Evolutionary conservation across 1,140 invertebrate species (phyloP).

Genomic region (Drosophila simulans): DNA sequence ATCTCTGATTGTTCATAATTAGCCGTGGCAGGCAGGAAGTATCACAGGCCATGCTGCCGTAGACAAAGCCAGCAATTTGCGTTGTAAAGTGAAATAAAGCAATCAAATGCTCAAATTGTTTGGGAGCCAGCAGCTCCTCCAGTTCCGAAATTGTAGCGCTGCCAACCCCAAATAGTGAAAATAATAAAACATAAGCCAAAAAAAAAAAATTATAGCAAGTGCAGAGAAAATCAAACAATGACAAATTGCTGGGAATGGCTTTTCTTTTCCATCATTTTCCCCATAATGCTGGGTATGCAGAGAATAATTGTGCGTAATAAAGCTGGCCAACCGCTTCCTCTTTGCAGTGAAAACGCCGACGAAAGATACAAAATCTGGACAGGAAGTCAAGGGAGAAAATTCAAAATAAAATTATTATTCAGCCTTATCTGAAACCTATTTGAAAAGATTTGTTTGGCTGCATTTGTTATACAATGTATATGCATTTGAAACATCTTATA

Average conservation of each 20-base stretch:
- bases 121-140: conserved; percentile 39
- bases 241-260: conserved; percentile 52
- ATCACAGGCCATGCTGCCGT: conserved; percentile 36
- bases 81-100: conserved; percentile 54
- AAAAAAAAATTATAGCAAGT: conserved; percentile 13
- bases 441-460: neutral
- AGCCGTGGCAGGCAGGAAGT: conserved; percentile 61
- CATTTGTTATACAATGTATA: conserved; percentile 5
- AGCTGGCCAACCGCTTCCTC: conserved; percentile 34
- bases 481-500: conserved; percentile 1
- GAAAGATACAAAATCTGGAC: neutral
- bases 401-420: conserved; percentile 1
- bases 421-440: neutral
- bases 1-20: conserved; percentile 69
- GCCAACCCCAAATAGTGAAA: conserved; percentile 13
- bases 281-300: conserved; percentile 42
- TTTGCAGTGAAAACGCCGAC: conserved; percentile 22
- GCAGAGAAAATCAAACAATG: conserved; percentile 51
- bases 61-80: conserved; percentile 35
- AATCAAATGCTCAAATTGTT: conserved; percentile 57
- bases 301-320: conserved; percentile 51
- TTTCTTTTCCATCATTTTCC: conserved; percentile 47
- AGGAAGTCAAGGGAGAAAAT: conserved; percentile 2
- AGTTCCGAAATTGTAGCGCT: conserved; percentile 20
- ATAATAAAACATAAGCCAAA: neutral